Percentiles rank a stretch among this genome's conserved stretches.
phyloP scores from a whole-genome alignment of 2,888 invertebrate species.

The Lasius platythorax region DNA sequence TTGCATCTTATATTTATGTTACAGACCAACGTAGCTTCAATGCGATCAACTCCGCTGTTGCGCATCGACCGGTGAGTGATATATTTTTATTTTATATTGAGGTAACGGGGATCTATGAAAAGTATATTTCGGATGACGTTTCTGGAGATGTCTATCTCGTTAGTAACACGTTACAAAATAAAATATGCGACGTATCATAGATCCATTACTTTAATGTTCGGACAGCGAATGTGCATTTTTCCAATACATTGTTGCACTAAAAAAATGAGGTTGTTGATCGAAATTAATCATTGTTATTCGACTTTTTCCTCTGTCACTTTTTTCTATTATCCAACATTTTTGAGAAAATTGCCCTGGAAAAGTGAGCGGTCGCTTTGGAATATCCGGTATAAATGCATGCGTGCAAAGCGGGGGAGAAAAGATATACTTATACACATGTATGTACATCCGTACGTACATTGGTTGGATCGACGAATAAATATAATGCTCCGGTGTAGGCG shows the following conservation, averaged over 20 bases:
- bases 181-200: background rate
- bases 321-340: background rate
- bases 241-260: background rate
- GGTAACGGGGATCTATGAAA: background rate
- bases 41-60: background rate
- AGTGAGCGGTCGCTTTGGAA: background rate
- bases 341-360: background rate
- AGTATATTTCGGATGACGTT: background rate
- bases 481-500: slow-evolving; percentile 46
- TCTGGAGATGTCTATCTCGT: background rate
- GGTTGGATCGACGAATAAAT: slow-evolving; percentile 48
- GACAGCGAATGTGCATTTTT: background rate
- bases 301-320: background rate
- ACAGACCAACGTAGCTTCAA: background rate
- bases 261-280: background rate
- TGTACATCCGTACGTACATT: slow-evolving; percentile 46
- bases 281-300: background rate
- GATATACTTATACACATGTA: background rate
- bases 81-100: background rate
- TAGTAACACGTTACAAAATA: background rate
- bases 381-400: background rate
- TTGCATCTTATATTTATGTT: background rate
- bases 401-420: background rate
- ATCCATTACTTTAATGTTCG: background rate
- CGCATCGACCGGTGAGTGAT: background rate